Percentiles rank a stretch among this genome's conserved stretches.
These are phyloP conservation scores for Microctenopoma lineatum DNA, from an alignment of 2,797 vertebrate genomes.

Conservation along the genomic window DNA sequence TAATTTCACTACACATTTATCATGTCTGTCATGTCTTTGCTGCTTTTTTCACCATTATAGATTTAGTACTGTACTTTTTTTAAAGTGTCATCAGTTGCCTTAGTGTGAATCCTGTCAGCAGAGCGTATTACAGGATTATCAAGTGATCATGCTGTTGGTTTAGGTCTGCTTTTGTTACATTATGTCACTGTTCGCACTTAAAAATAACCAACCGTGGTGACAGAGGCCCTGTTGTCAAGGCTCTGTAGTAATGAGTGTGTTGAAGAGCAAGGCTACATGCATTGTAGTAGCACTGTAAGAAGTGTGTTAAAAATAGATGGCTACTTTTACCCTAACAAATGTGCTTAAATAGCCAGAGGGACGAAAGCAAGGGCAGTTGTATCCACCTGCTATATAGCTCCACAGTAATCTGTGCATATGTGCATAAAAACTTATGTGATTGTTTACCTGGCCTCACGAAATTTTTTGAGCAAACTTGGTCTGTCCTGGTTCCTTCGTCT, in stretches of 20 bases:
- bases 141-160: constrained; percentile 33
- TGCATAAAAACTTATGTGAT: background rate
- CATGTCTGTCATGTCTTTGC: background rate
- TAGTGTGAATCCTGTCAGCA: constrained; percentile 20
- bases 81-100: constrained; percentile 1
- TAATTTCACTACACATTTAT: background rate
- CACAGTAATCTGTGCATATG: background rate
- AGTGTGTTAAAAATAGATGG: constrained; percentile 70
- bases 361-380: constrained; percentile 40
- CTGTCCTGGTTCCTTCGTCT: constrained; percentile 94
- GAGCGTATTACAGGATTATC: constrained; percentile 27
- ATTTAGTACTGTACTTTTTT: background rate
- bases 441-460: constrained; percentile 91
- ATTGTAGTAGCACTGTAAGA: constrained; percentile 46
- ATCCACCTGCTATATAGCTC: constrained; percentile 5
- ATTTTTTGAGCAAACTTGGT: constrained; percentile 95
- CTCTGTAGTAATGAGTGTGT: constrained; percentile 34
- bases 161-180: constrained; percentile 26
- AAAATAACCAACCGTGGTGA: constrained; percentile 52
- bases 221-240: constrained; percentile 34
- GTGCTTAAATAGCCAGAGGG: constrained; percentile 45
- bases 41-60: constrained; percentile 1
- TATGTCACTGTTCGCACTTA: constrained; percentile 11
- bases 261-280: constrained; percentile 10
- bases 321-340: constrained; percentile 55